phyloP scores from a whole-genome alignment of 2,113 vertebrate species.

The Prietella phreatophila region DNA sequence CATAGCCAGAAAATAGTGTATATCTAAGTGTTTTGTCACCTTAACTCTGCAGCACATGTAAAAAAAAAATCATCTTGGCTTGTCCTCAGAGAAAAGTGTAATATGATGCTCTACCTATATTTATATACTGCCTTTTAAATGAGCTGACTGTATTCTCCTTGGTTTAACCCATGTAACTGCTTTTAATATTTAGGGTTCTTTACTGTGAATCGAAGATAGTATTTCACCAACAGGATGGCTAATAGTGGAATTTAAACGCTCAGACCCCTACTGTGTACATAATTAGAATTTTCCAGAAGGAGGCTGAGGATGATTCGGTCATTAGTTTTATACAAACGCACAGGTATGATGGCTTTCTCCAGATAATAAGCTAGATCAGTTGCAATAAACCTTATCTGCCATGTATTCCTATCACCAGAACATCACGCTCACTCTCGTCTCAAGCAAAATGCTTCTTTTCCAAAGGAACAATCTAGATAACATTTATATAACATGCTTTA shows the following conservation, averaged over 20 bases:
- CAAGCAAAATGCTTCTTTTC: background rate
- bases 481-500: background rate
- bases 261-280: conserved; percentile 7
- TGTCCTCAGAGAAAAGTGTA: conserved; percentile 15
- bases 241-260: background rate
- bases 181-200: conserved; percentile 12
- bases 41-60: conserved; percentile 1
- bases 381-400: conserved; percentile 1
- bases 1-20: conserved; percentile 41
- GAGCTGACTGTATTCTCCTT: background rate
- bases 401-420: background rate
- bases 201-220: background rate
- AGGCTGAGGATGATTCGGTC: conserved; percentile 8
- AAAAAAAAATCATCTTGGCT: conserved; percentile 23
- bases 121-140: background rate
- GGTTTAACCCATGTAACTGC: background rate
- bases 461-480: background rate
- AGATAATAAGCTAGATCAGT: conserved; percentile 6
- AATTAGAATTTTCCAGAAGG: conserved; percentile 24
- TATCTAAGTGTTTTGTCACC: conserved; percentile 32
- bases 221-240: background rate
- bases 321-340: conserved; percentile 17
- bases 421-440: background rate
- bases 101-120: conserved; percentile 18
- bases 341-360: conserved; percentile 13